Conservation (phyloP, 2,888 invertebrate genomes). For the Dryococelus australis region DNA sequence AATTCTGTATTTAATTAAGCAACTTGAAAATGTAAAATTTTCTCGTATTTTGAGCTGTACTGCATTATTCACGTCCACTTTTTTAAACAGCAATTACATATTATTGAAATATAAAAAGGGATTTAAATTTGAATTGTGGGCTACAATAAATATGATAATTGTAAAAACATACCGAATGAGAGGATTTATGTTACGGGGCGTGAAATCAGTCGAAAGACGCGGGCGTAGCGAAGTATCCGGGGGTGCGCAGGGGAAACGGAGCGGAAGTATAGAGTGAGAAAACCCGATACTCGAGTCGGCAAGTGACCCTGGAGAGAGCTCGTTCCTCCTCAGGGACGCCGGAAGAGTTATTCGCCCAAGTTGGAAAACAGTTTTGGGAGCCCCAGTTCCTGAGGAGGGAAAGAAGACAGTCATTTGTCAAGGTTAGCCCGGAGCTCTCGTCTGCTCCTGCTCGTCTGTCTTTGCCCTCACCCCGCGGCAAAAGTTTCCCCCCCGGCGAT, state of each 20-base stretch:
- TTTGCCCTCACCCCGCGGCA: neutral
- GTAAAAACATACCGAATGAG: no score
- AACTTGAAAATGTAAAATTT: no score
- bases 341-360: neutral
- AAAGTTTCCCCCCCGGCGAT: neutral
- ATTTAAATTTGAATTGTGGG: no score
- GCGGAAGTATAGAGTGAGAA: neutral
- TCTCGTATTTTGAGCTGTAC: no score
- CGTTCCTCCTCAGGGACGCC: neutral
- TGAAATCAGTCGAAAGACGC: neutral
- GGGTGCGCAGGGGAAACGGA: neutral
- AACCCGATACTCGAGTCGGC: neutral
- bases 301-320: neutral
- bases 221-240: neutral
- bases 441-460: neutral
- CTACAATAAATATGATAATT: no score
- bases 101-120: no score
- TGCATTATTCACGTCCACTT: no score
- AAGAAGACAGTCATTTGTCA: slow-evolving; percentile 10
- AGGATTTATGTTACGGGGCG: no score
- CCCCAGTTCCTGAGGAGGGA: neutral
- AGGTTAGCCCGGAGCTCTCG: neutral
- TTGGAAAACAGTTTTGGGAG: neutral
- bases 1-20: no score
- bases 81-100: no score